Evolutionary conservation across 2,888 invertebrate genomes (phyloP).

Genomic region (Tetrapedia diversipes): DNA sequence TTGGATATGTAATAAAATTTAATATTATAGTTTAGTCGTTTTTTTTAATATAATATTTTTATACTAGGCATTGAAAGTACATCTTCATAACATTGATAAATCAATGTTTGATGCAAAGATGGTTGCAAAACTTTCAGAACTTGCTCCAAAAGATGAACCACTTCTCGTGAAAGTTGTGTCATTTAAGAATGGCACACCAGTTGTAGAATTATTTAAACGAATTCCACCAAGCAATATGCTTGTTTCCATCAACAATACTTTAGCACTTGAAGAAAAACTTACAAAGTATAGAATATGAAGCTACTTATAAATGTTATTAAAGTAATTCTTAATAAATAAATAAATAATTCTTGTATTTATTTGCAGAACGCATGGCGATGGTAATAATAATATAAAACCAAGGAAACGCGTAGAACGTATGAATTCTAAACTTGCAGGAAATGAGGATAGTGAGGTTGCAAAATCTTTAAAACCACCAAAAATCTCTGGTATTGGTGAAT

Average conservation of each 20-base stretch:
- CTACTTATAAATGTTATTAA: background rate
- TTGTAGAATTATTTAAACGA: conserved; percentile 89
- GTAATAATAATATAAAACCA: conserved; percentile 73
- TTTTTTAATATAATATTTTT: too few species aligned
- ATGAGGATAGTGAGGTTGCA: conserved; percentile 45
- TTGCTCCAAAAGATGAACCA: conserved; percentile 85
- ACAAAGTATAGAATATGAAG: conserved; percentile 79
- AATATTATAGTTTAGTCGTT: too few species aligned
- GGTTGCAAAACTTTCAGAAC: conserved; percentile 76
- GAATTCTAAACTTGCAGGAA: conserved; percentile 52
- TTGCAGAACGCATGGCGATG: conserved; percentile 66
- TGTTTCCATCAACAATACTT: conserved; percentile 88
- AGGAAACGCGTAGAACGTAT: conserved; percentile 69
- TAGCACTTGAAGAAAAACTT: conserved; percentile 86
- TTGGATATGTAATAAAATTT: conserved; percentile 9
- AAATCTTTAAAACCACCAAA: conserved; percentile 79
- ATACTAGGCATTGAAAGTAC: conserved; percentile 82
- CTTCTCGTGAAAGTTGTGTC: conserved; percentile 84
- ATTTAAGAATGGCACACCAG: conserved; percentile 75
- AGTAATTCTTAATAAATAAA: background rate
- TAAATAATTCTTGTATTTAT: conserved; percentile 5
- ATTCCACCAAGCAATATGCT: conserved; percentile 86
- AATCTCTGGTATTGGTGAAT: conserved; percentile 84
- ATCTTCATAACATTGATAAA: conserved; percentile 85
- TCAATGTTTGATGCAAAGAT: conserved; percentile 81